A percentile compares a stretch with the other conserved stretches of the same genome.
Conservation (phyloP, 2,888 invertebrate species). For the Idaea aversata region DNA sequence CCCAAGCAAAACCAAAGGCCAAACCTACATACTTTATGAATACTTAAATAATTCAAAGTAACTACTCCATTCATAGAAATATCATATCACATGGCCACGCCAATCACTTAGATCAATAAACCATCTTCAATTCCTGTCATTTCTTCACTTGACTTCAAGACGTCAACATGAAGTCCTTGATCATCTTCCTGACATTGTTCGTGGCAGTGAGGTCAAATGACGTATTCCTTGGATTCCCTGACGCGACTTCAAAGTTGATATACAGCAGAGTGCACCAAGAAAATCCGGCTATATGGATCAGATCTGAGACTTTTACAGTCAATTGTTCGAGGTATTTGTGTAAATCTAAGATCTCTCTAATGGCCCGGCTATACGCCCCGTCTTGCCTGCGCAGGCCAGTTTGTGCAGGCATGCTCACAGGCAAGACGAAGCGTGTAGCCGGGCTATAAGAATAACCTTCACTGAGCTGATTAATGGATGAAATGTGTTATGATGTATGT, state of each 20-base stretch:
- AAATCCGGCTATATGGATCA: conserved; percentile 59
- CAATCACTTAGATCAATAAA: not conserved
- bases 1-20: not conserved
- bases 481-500: no score
- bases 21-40: not conserved
- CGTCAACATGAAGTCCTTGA: not conserved
- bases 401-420: no score
- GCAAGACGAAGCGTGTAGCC: no score
- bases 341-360: no score
- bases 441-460: no score
- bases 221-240: conserved; percentile 50
- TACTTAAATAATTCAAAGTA: conserved; percentile 2
- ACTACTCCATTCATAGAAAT: conserved; percentile 11
- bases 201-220: conserved; percentile 22
- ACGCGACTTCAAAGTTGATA: conserved; percentile 53
- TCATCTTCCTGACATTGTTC: conserved; percentile 5
- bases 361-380: no score
- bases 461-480: no score
- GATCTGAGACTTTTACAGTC: conserved; percentile 53
- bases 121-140: not conserved
- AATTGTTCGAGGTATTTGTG: conserved; percentile 41
- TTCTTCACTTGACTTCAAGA: not conserved
- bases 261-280: conserved; percentile 63
- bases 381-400: no score
- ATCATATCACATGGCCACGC: conserved; percentile 4